Conservation (phyloP, 2,888 invertebrate genomes). For the Adelognathus sp. region DNA sequence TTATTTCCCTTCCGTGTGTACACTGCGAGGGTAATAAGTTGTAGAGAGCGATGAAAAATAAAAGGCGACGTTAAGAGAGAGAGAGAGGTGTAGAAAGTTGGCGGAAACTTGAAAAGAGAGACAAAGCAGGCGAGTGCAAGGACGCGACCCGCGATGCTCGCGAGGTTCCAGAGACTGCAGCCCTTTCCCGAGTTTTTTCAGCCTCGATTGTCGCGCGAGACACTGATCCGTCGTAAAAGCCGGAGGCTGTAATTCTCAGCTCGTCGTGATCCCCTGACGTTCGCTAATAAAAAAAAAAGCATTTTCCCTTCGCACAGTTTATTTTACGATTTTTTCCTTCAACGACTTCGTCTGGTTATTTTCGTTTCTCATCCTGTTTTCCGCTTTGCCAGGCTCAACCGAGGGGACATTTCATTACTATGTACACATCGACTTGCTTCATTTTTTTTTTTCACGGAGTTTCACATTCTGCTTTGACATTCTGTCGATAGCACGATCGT, state of each 20-base stretch:
- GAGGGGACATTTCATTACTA: not conserved
- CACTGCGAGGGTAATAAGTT: constrained; percentile 23
- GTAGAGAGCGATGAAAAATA: constrained; percentile 9
- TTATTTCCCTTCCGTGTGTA: constrained; percentile 17
- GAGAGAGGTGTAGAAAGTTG: not conserved
- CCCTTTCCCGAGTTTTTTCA: constrained; percentile 13
- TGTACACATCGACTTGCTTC: not conserved
- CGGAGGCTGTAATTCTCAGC: constrained; percentile 54
- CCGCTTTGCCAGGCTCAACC: constrained; percentile 29
- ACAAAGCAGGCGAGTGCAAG: not conserved
- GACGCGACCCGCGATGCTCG: not conserved
- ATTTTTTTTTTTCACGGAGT: not conserved
- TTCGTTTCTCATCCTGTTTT: constrained; percentile 1
- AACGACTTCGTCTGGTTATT: not conserved
- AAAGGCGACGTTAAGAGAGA: not conserved
- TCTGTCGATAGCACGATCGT: not conserved
- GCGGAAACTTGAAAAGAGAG: constrained; percentile 5
- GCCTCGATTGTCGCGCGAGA: constrained; percentile 34
- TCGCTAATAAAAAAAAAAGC: constrained; percentile 49
- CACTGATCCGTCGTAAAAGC: constrained; percentile 54
- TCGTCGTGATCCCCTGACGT: constrained; percentile 45
- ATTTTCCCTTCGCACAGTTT: constrained; percentile 49
- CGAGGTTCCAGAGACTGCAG: constrained; percentile 1
- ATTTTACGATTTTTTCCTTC: constrained; percentile 3
- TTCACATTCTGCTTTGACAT: constrained; percentile 20